Percentiles rank a stretch among this genome's conserved stretches.
These are phyloP conservation scores for Ornithorhynchus anatinus DNA, from an alignment of 2,113 vertebrate species.

Conservation along the genomic window DNA sequence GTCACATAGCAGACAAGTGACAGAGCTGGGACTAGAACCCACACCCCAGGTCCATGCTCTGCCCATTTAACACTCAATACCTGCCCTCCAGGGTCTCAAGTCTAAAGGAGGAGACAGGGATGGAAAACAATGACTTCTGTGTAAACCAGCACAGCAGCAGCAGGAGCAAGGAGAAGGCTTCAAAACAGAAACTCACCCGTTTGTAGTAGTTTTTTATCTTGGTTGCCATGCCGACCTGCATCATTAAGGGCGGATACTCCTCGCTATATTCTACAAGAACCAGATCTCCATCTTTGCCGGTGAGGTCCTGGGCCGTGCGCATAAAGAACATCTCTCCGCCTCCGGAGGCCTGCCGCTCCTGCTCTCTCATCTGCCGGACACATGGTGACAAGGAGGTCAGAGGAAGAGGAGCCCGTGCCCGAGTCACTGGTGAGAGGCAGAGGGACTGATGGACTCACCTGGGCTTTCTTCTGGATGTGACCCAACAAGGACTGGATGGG, in stretches of 20 bases:
- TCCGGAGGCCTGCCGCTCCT: constrained; percentile 88
- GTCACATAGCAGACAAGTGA: no score
- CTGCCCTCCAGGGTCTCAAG: no score
- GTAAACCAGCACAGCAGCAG: no score
- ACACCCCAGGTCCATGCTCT: no score
- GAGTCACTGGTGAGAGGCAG: neutral
- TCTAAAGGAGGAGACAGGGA: no score
- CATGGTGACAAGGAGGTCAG: rapidly evolving
- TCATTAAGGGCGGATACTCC: constrained; percentile 87
- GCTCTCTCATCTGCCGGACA: constrained; percentile 82
- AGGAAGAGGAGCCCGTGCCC: neutral
- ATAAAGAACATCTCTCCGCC: constrained; percentile 97
- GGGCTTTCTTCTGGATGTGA: constrained; percentile 94
- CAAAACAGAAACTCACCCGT: constrained; percentile 72
- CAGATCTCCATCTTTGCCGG: constrained; percentile 90
- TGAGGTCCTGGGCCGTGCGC: constrained; percentile 88
- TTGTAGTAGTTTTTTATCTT: constrained; percentile 97
- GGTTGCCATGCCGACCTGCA: constrained; percentile 94
- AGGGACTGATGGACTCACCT: constrained; percentile 62
- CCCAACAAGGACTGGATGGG: constrained; percentile 83
- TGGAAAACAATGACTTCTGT: no score
- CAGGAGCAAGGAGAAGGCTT: no score
- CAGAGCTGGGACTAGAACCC: no score
- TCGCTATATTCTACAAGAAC: constrained; percentile 93
- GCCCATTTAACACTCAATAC: no score